phyloP scores from a whole-genome alignment of 2,113 vertebrate genomes.

The Corythaixoides concolor region DNA sequence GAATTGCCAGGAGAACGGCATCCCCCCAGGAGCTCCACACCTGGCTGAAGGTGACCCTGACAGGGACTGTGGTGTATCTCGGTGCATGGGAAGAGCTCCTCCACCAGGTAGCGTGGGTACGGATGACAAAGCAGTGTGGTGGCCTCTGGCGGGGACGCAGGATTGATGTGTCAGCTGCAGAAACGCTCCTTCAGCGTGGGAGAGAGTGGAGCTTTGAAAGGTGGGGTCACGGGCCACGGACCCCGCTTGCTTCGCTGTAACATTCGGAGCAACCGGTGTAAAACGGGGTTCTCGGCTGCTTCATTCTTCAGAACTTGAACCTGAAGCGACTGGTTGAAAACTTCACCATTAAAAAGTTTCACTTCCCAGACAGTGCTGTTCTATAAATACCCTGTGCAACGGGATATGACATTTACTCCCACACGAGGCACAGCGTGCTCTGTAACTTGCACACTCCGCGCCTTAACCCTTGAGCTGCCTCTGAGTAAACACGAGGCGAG shows the following conservation, averaged over 20 bases:
- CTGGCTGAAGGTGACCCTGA: background rate
- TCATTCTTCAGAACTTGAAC: background rate
- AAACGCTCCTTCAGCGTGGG: rapidly evolving
- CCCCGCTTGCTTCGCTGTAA: rapidly evolving
- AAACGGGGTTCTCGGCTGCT: rapidly evolving
- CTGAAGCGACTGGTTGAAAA: background rate
- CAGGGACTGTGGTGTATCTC: rapidly evolving
- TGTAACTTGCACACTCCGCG: background rate
- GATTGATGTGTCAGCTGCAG: background rate
- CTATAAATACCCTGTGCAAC: constrained; percentile 50
- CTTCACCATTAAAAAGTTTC: constrained; percentile 51
- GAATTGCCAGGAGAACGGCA: rapidly evolving
- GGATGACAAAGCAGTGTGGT: rapidly evolving
- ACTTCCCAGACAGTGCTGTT: constrained; percentile 42
- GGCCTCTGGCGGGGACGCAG: rapidly evolving
- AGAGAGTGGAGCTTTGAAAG: background rate
- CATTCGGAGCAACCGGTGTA: background rate
- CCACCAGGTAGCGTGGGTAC: background rate
- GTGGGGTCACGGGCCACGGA: rapidly evolving
- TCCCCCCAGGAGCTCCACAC: rapidly evolving
- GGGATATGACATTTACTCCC: constrained; percentile 65
- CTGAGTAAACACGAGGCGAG: background rate
- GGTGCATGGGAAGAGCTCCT: background rate
- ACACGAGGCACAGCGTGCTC: background rate
- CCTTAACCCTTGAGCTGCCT: constrained; percentile 31